Evolutionary conservation across 92 coral and sea anemone genomes (phyloP), one percentile per base, ranked within the genome.

Genomic region (Chrysogorgia sp.): DNA sequence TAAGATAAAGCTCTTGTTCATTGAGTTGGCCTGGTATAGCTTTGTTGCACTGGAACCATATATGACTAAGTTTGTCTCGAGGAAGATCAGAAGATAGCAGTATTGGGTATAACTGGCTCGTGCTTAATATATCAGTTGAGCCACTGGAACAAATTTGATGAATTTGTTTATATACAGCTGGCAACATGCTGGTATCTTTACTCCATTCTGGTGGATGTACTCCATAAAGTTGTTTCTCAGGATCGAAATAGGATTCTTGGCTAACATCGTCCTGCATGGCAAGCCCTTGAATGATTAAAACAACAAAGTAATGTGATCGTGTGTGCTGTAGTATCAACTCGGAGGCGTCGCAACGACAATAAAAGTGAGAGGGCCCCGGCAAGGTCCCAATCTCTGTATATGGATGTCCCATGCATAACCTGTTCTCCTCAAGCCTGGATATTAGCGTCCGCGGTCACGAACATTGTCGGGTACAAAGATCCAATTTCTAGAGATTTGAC

Each of bases 21-120:
- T 89, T 91, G 47, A 94, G 87, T 81, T 89, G 97, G 23, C 98
- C 98, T 0, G 92, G 91, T 20, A 74, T 82, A 17, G 88, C 96
- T 45, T 67, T 82, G 86, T 94, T 94, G 4, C 88, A 91, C 25
- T 62, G 71, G 49, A 70, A 87, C 98, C 98, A 94, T 71, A 94
- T 88, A 43, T 83, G 86, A 47, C 98, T 92, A 14, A 94, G 92
- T 32, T 86, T 88, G 68, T 94, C 98, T 23, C 97, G 90, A 1
- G 90, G 90, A 25, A 94, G 87, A 23, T 86, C 96, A 66, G 98
- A 91, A 6, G 93, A 84, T 77, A 94, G 79, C 37, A 94, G 66
- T 22, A 94, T 69, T 13, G 92, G 93, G 68, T 91, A 91, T 63
- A 94, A 84, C 53, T 40, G 84, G 65, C 81, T 80, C 20, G 98